Evolutionary conservation across 1,140 invertebrate species (phyloP), one percentile per base, ranked within the genome.

Genomic region (Cherax destructor): DNA sequence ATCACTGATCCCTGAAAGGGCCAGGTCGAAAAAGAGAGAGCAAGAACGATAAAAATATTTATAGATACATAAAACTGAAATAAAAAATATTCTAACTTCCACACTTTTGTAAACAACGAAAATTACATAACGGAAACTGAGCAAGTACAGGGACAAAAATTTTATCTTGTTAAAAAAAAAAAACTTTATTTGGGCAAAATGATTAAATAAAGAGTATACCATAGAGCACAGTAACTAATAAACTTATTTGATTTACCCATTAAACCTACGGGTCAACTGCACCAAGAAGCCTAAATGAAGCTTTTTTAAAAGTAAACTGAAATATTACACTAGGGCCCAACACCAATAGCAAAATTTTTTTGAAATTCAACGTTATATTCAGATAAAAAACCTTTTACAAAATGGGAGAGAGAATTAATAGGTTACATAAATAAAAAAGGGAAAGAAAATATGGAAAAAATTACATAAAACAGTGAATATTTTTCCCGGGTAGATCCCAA

Each of bases 381-480:
- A 88, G 74, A 87, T 78, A 77, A 80, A 87, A 88, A 78, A 77
- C 74, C 65, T 88, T 78, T 79, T 88, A 88, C 86, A 88, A 88
- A 88, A 88, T 77, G 80, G 86, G 86, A 80, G 61, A 88, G 77
- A 88, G 86, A 88, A 88, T 88, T 52, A 88, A 88, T 88, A 91
- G 89, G 56, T 80, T 90, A 90, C 81, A 80, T 88, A 90, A 78
- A 77, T 84, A 91, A 91, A 91, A 91, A 86, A 86, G 72, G 74
- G 74, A 85, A 91, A 79, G 85, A 91, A 91, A 91, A 85, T 91
- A 78, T 91, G 89, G 81, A 85, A 91, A 91, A 91, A 88, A 89
- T n/a, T n/a, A n/a, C n/a, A 89, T 78, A 91, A 91, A 91, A 91
- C 89, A 91, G 83, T 91, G 89, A 91, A 91, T 91, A 91, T 91